Percentiles rank a stretch among this genome's conserved stretches.
These are phyloP conservation scores for Corythornis vintsioides DNA, from an alignment of 2,113 vertebrate species.

Conservation along the genomic window DNA sequence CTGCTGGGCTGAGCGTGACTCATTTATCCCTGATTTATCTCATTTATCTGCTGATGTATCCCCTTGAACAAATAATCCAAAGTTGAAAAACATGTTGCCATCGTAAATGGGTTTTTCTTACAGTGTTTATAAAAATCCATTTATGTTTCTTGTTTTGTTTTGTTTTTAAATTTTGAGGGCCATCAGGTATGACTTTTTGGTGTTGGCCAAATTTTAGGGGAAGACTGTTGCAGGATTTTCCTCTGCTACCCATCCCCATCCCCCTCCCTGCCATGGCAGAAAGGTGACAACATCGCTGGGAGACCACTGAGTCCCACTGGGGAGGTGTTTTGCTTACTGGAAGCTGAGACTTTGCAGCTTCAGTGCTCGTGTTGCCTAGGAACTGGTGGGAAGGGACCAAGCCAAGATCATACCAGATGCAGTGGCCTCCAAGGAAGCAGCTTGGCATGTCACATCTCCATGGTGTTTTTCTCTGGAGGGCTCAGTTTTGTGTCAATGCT, in stretches of 20 bases:
- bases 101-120: neutral
- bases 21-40: neutral
- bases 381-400: neutral
- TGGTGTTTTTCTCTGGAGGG: neutral
- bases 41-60: neutral
- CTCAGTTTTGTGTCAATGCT: neutral
- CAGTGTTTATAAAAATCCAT: neutral
- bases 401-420: accelerated
- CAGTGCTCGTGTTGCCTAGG: accelerated
- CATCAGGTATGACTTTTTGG: neutral
- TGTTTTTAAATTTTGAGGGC: accelerated
- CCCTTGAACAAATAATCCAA: neutral
- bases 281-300: accelerated
- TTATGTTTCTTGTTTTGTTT: neutral
- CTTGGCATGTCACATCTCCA: neutral
- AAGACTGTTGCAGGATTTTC: neutral
- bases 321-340: accelerated
- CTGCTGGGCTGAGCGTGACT: neutral
- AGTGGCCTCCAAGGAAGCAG: neutral
- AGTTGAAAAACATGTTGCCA: neutral
- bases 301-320: accelerated
- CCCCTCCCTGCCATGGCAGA: neutral
- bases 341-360: neutral
- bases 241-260: neutral
- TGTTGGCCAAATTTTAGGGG: neutral